Evolutionary conservation across 2,113 vertebrate genomes (phyloP).

Genomic region (Nansenia antarctica): DNA sequence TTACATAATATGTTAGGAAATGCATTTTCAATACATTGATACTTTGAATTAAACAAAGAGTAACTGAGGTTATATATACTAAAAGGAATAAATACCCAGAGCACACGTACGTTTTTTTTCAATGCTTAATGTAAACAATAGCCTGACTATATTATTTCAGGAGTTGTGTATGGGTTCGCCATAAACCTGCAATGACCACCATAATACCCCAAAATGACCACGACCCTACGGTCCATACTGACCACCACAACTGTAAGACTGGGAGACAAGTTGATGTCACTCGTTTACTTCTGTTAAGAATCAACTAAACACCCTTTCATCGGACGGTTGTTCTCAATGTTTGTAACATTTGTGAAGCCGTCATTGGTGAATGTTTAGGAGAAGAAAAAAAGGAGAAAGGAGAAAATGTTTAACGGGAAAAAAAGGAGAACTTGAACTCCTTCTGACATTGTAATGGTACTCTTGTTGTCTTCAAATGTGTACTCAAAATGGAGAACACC

Average conservation of each 20-base stretch:
- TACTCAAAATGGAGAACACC: no score
- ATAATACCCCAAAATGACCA: conserved; percentile 27
- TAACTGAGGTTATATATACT: conserved; percentile 11
- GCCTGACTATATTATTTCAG: conserved; percentile 3
- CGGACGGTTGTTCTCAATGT: not conserved
- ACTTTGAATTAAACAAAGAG: not conserved
- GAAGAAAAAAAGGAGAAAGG: no score
- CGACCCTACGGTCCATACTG: not conserved
- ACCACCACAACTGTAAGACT: not conserved
- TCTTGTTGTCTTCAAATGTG: no score
- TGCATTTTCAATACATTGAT: no score
- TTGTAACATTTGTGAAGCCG: no score
- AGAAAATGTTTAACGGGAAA: no score
- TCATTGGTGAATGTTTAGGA: no score
- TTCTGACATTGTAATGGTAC: no score
- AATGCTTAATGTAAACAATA: conserved; percentile 34
- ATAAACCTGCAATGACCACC: conserved; percentile 29
- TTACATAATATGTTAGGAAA: no score
- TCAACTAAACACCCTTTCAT: not conserved
- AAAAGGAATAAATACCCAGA: not conserved
- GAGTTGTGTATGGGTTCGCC: conserved; percentile 19
- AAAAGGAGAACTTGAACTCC: no score
- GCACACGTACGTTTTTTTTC: not conserved
- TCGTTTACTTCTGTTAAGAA: not conserved
- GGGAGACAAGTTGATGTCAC: not conserved